Conservation (phyloP, 2,797 vertebrate genomes). For the Caiman crocodilus region DNA sequence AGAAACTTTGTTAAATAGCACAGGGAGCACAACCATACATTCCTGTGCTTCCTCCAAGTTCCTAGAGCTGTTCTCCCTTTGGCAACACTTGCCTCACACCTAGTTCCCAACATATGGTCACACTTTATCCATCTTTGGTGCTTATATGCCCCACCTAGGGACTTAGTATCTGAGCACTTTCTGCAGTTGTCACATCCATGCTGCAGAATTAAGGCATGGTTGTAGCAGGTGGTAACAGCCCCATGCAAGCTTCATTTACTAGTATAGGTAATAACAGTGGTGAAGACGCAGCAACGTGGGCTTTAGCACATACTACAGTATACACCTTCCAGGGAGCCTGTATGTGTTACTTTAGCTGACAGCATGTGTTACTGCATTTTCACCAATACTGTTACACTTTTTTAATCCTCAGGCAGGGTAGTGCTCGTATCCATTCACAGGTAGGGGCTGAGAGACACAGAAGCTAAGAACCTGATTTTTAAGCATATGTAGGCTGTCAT, state of each 20-base stretch:
- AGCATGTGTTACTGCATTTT: too few relatives aligned
- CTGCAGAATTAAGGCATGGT: not conserved
- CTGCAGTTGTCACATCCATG: not conserved
- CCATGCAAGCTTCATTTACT: not conserved
- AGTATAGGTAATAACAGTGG: not conserved
- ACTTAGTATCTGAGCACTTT: not conserved
- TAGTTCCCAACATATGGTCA: not conserved
- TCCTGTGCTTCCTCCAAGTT: not conserved
- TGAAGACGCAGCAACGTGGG: not conserved
- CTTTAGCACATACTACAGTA: fast-evolving
- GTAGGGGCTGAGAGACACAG: not conserved
- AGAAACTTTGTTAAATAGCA: not conserved
- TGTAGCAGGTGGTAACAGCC: not conserved
- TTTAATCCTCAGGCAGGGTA: not conserved
- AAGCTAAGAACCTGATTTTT: not conserved
- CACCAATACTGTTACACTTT: too few relatives aligned
- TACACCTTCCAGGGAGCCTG: too few relatives aligned
- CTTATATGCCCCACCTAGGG: not conserved
- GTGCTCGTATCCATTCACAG: not conserved
- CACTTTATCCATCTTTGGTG: not conserved
- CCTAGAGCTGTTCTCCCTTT: not conserved
- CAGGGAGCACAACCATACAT: not conserved
- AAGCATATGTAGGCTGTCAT: too few relatives aligned
- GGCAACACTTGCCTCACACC: not conserved
- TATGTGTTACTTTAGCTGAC: too few relatives aligned